Evolutionary conservation across 1,140 invertebrate genomes (phyloP), one percentile per base, ranked within the genome.

Genomic region (Leptinotarsa texana): DNA sequence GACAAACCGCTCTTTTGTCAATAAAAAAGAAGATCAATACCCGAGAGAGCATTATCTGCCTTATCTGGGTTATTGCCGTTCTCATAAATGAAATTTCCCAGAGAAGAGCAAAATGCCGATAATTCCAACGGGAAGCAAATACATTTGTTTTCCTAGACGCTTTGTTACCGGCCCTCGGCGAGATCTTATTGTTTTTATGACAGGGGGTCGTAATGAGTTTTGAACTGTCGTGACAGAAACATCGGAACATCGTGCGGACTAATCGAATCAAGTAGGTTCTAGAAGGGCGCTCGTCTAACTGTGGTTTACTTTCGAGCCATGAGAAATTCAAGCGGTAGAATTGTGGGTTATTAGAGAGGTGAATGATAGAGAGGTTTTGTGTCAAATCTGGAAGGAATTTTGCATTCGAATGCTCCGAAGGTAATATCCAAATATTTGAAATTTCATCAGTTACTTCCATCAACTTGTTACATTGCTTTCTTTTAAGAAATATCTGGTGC

Each of bases 251-350:
- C 66, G 66, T 68, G 66, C n/a, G 4, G 4, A 13, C 33, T 68
- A 68, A 68, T 68, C 24, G n/a, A 18, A 47, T 68, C 24, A 68
- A 68, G 66, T 68, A 68, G 66, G 66, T 47, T 18, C 66, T 48
- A 42, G 24, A 68, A 42, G n/a, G 33, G 66, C n/a, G 27, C 27
- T 13, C 21, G 13, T 17, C 21, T 66, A 66, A 66, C 63, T 66
- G 63, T 68, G 24, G 33, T 33, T 68, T 68, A 68, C 66, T 68
- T 68, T 68, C 66, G 24, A 42, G n/a, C 66, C 66, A 68, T 68
- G 66, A 68, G 66, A 68, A 68, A 42, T 21, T 42, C 24, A 68
- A 47, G 42, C 42, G 66, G 42, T 47, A 42, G n/a, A 11, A 68
- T 47, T 18, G 66, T 68, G 33, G 66, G 66, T 68, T 68, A 68